phyloP scores from a whole-genome alignment of 2,113 vertebrate species.

The Colossoma macropomum region DNA sequence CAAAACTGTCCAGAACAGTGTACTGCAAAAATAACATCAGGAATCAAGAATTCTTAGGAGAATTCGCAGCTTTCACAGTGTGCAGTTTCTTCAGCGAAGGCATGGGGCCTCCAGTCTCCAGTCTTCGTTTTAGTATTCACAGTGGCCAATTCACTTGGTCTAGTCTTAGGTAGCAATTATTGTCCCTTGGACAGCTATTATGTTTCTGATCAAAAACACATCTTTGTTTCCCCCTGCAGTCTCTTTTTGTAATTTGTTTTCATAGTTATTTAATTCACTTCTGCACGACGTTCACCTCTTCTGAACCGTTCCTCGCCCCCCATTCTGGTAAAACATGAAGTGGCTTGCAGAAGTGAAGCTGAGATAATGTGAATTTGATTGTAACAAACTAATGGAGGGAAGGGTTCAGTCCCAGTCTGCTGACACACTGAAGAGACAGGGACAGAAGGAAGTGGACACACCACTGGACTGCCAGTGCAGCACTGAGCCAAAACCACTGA shows the following conservation, averaged over 20 bases:
- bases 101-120: background rate
- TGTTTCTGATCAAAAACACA: conserved; percentile 8
- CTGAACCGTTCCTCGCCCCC: conserved; percentile 1
- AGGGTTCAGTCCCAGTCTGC: background rate
- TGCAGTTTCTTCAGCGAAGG: background rate
- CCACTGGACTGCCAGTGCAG: background rate
- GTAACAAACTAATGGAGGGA: conserved; percentile 32
- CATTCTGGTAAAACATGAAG: conserved; percentile 32
- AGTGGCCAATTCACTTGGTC: background rate
- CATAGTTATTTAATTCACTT: conserved; percentile 41
- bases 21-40: background rate
- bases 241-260: conserved; percentile 36
- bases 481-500: background rate
- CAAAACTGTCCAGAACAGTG: background rate
- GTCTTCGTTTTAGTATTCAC: background rate
- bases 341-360: conserved; percentile 30
- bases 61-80: background rate
- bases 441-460: background rate
- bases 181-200: background rate
- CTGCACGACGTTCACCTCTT: conserved; percentile 21
- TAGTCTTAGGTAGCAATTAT: background rate
- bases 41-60: background rate
- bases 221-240: background rate
- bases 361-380: conserved; percentile 29
- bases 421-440: background rate